Conservation (phyloP, 2,888 invertebrate species). For the Psylliodes chrysocephalus region DNA sequence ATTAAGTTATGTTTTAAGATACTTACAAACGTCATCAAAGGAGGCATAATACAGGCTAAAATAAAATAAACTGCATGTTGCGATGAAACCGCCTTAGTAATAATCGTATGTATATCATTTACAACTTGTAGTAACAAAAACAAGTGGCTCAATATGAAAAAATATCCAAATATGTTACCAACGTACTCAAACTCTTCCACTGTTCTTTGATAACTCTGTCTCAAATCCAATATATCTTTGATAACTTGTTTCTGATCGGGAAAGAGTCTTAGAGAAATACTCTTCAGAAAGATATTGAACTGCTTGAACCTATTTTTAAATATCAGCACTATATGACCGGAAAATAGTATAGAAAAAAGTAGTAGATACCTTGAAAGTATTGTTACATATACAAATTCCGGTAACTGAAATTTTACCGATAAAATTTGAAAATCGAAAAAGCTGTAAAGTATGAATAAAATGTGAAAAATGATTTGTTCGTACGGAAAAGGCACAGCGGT, state of each 20-base stretch:
- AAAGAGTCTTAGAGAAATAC: background rate
- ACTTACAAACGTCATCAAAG: slow-evolving; percentile 17
- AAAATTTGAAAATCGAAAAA: background rate
- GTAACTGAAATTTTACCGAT: background rate
- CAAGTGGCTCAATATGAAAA: slow-evolving; percentile 3
- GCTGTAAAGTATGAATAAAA: background rate
- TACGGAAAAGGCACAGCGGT: slow-evolving; percentile 1
- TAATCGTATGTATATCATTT: slow-evolving; percentile 9
- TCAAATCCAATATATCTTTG: background rate
- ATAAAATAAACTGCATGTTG: background rate
- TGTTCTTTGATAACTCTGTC: background rate
- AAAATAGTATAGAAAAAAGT: background rate
- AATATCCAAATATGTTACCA: slow-evolving; percentile 9
- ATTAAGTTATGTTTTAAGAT: no score
- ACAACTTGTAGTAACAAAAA: slow-evolving; percentile 14
- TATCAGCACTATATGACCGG: slow-evolving; percentile 5
- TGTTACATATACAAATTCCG: background rate
- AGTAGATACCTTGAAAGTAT: slow-evolving; percentile 6
- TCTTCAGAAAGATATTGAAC: background rate
- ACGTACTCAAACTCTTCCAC: background rate
- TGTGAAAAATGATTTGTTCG: slow-evolving; percentile 13
- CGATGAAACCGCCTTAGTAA: background rate
- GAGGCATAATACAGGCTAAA: background rate
- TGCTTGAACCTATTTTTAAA: slow-evolving; percentile 7
- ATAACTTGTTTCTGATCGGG: background rate